Evolutionary conservation across 2,888 invertebrate species (phyloP).

Genomic region (Deroplatys truncata): DNA sequence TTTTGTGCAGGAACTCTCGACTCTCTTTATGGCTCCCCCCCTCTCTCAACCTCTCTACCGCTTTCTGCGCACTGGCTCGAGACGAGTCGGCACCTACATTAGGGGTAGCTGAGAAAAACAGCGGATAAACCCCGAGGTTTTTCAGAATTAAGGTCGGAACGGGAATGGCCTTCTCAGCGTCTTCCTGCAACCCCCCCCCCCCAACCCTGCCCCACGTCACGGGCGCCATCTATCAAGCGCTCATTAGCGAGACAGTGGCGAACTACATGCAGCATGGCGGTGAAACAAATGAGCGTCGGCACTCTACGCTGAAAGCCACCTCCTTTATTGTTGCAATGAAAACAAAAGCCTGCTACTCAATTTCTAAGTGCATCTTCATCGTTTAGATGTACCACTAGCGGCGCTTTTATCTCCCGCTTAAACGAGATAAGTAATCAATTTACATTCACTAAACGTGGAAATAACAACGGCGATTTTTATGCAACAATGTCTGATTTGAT

Average conservation of each 20-base stretch:
- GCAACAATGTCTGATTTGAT: no score
- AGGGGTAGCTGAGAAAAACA: neutral
- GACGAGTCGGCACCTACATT: neutral
- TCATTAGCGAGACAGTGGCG: conserved; percentile 24
- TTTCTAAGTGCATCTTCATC: neutral
- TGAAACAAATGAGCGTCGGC: conserved; percentile 17
- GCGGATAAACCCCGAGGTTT: neutral
- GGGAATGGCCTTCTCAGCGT: neutral
- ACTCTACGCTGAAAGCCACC: neutral
- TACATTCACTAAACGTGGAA: no score
- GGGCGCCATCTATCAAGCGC: conserved; percentile 25
- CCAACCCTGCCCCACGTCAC: neutral
- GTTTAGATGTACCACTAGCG: neutral
- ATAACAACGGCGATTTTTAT: no score
- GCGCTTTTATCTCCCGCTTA: neutral
- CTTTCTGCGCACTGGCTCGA: neutral
- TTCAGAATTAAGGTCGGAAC: neutral
- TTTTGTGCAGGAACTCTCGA: neutral
- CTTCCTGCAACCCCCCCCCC: neutral
- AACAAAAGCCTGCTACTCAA: neutral
- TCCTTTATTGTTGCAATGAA: neutral
- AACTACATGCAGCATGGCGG: conserved; percentile 18
- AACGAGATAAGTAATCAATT: no score
- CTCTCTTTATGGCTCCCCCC: neutral
- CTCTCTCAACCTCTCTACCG: no score